Evolutionary conservation across 1,140 invertebrate species (phyloP).

Genomic region (Lordiphosa stackelbergi): DNA sequence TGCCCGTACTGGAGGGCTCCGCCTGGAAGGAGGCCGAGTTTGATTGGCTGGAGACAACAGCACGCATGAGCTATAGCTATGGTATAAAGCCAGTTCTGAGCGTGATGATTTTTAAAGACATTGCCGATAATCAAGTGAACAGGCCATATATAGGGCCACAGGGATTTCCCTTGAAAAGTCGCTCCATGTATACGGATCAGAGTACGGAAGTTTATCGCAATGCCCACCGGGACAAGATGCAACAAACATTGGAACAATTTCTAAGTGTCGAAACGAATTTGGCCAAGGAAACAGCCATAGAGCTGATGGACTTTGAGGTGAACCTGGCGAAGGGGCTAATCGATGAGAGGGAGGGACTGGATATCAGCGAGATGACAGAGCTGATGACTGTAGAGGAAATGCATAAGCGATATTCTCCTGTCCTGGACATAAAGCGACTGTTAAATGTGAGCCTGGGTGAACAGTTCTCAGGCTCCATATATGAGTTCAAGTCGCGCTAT

Average conservation of each 20-base stretch:
- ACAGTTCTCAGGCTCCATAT: conserved; percentile 25
- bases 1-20: conserved; percentile 41
- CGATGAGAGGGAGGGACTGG: conserved; percentile 30
- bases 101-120: conserved; percentile 41
- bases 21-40: conserved; percentile 38
- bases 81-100: conserved; percentile 34
- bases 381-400: conserved; percentile 38
- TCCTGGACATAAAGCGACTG: conserved; percentile 29
- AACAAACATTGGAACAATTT: conserved; percentile 21
- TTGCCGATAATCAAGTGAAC: conserved; percentile 45
- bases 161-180: conserved; percentile 32
- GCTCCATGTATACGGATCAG: conserved; percentile 52
- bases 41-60: conserved; percentile 36
- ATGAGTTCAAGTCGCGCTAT: conserved; percentile 44
- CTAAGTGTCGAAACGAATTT: conserved; percentile 26
- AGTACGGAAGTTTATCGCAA: conserved; percentile 35
- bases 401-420: conserved; percentile 35
- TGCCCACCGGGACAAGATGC: conserved; percentile 15
- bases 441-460: conserved; percentile 38
- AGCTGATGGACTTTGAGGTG: conserved; percentile 60
- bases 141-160: conserved; percentile 44
- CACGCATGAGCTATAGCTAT: conserved; percentile 35
- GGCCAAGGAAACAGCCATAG: conserved; percentile 32
- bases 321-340: conserved; percentile 43
- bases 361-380: conserved; percentile 16